Conservation (phyloP, 2,888 invertebrate species). For the Laspeyria flexula region DNA sequence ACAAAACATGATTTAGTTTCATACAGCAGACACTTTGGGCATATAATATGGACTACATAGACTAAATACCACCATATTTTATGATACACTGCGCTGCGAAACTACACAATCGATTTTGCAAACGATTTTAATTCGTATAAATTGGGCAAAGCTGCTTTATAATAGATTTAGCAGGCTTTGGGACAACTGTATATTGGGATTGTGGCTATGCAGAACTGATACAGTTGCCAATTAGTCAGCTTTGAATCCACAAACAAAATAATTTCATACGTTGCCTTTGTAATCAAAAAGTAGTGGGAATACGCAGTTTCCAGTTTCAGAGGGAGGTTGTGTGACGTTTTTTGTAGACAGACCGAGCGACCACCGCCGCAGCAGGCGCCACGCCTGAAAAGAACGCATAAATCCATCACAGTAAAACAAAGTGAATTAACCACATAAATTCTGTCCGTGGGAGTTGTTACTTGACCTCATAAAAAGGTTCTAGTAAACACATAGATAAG, state of each 20-base stretch:
- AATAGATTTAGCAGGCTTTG: constrained; percentile 59
- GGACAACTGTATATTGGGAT: constrained; percentile 52
- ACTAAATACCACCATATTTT: constrained; percentile 10
- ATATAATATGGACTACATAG: background rate
- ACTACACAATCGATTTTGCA: constrained; percentile 42
- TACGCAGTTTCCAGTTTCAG: constrained; percentile 1
- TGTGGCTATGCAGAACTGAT: constrained; percentile 53
- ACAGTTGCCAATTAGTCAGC: constrained; percentile 58
- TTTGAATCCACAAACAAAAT: constrained; percentile 43
- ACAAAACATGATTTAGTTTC: constrained; percentile 50
- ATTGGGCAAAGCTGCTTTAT: constrained; percentile 60
- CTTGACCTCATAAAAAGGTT: constrained; percentile 42
- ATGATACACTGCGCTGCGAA: constrained; percentile 29
- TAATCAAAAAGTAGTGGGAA: constrained; percentile 17
- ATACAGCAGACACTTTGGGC: constrained; percentile 43
- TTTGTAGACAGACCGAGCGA: constrained; percentile 7
- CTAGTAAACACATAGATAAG: background rate
- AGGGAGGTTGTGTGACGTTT: constrained; percentile 13
- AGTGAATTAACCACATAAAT: constrained; percentile 61
- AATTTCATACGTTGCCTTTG: constrained; percentile 23
- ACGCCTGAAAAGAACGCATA: constrained; percentile 49
- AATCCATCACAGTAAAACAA: constrained; percentile 55
- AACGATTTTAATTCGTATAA: constrained; percentile 58
- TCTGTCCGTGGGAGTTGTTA: constrained; percentile 38
- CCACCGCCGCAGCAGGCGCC: constrained; percentile 34